Base-by-base conservation (phyloP, 2,113 vertebrate species). In the Pseudonaja textilis region DNA sequence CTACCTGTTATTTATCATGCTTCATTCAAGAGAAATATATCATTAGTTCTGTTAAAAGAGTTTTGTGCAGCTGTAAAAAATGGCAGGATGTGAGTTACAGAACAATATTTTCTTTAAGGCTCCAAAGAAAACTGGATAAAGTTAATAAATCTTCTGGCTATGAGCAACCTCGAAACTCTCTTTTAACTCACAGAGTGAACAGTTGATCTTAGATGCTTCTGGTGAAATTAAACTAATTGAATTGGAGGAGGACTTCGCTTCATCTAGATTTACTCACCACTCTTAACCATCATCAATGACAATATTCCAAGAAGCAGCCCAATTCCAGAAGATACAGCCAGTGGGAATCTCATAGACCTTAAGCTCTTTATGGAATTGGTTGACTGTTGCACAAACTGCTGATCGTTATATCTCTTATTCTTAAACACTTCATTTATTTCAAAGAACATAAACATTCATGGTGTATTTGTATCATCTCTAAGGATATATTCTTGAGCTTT, bases 151-250 rank as follows among this genome's bases (percentile, higher is more conserved):
- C 64, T 0, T 94, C 92, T 95, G 91, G 87, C 93, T 55, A 50
- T 5, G 52, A 96, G 93, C 94, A 95, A 93, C 91, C 91, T 95
- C 96, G 95, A 94, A 93, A 88, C 91, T 94, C 92, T 94, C 93
- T 64, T 93, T 93, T 96, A 93, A 90, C 57, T 91, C 92, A 88
- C 93, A 88, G 56, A 94, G 91, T 0, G 39, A 94, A 87, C 91
- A 95, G 88, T 95, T 95, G 74, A 92, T 90, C 94, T 94, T 91
- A 95, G 90, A 93, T 86, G 94, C 93, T 96, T 95, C 92, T 92
- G 92, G 92, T 87, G 94, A 94, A 96, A 61, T 97, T 96, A 95
- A 93, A 54, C 91, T 96, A 95, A 97, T 96, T 91, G 93, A 95
- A 94, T 95, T 95, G 93, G 96, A 0, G 6, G 3, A 1, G 25